Conservation (phyloP, 2,888 invertebrate species). For the Leptinotarsa haldemani region DNA sequence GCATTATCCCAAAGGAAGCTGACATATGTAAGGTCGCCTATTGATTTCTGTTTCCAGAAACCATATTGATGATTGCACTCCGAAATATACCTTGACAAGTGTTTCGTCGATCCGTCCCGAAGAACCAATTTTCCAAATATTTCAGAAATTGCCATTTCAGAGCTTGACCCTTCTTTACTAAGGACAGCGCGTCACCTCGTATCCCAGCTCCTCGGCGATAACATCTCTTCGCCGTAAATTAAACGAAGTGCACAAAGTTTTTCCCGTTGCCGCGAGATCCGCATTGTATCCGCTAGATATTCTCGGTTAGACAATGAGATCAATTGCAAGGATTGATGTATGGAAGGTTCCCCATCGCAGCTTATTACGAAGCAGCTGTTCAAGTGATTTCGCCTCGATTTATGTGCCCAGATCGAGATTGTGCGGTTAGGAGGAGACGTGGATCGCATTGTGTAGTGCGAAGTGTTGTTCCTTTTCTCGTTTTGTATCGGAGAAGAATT, state of each 20-base stretch:
- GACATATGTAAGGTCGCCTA: no score
- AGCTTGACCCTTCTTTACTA: no score
- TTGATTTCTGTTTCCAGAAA: no score
- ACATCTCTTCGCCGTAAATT: constrained; percentile 4
- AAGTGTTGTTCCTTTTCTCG: constrained; percentile 12
- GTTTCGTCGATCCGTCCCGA: no score
- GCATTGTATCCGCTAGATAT: constrained; percentile 20
- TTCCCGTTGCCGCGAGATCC: background rate
- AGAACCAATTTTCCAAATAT: no score
- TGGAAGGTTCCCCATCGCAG: constrained; percentile 45
- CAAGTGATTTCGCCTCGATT: constrained; percentile 50
- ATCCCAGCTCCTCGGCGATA: no score
- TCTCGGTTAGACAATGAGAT: constrained; percentile 47
- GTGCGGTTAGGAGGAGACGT: constrained; percentile 43
- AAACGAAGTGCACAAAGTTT: constrained; percentile 11
- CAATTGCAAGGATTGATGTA: constrained; percentile 50
- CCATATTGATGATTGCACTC: no score
- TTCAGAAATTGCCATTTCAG: no score
- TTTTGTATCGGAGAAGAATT: constrained; percentile 18
- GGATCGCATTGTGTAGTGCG: constrained; percentile 39
- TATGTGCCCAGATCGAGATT: constrained; percentile 51
- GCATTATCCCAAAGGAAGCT: no score
- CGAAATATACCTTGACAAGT: no score
- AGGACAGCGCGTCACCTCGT: no score
- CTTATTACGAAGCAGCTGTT: constrained; percentile 52